Percentiles rank a stretch among this genome's conserved stretches.
Evolutionary conservation across 2,888 invertebrate genomes (phyloP).

Genomic region (Troides aeacus): DNA sequence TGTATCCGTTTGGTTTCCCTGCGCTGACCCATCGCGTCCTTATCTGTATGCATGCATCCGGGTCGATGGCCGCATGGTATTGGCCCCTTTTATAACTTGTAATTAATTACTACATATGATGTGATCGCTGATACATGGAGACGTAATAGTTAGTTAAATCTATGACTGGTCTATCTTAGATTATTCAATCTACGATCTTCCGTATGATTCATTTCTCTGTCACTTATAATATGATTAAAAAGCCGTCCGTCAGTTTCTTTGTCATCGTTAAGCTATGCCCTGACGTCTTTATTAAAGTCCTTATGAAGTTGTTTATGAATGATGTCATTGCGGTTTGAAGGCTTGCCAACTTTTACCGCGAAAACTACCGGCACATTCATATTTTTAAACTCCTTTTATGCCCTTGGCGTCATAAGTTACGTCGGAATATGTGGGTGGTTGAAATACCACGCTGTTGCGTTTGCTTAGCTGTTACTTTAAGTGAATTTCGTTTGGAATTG

Average conservation of each 20-base stretch:
- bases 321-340: slow-evolving; percentile 58
- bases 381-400: slow-evolving; percentile 22
- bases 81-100: slow-evolving; percentile 11
- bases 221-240: slow-evolving; percentile 31
- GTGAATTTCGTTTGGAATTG: slow-evolving; percentile 20
- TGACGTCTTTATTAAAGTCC: slow-evolving; percentile 51
- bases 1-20: slow-evolving; percentile 28
- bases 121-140: background rate
- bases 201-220: slow-evolving; percentile 37
- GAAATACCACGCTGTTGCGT: slow-evolving; percentile 5
- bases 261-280: slow-evolving; percentile 58
- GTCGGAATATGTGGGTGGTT: slow-evolving; percentile 21
- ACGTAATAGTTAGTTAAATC: slow-evolving; percentile 1
- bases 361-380: slow-evolving; percentile 23
- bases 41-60: slow-evolving; percentile 24
- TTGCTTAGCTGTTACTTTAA: slow-evolving; percentile 9
- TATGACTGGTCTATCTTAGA: slow-evolving; percentile 26
- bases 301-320: slow-evolving; percentile 43
- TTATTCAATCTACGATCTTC: slow-evolving; percentile 32
- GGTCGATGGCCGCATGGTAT: slow-evolving; percentile 25
- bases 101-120: background rate
- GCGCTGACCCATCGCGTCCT: slow-evolving; percentile 19
- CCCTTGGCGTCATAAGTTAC: slow-evolving; percentile 28
- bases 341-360: slow-evolving; percentile 34
- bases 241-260: slow-evolving; percentile 36